Evolutionary conservation across 1,140 invertebrate genomes (phyloP).

Genomic region (Brachionus paranguensis): DNA sequence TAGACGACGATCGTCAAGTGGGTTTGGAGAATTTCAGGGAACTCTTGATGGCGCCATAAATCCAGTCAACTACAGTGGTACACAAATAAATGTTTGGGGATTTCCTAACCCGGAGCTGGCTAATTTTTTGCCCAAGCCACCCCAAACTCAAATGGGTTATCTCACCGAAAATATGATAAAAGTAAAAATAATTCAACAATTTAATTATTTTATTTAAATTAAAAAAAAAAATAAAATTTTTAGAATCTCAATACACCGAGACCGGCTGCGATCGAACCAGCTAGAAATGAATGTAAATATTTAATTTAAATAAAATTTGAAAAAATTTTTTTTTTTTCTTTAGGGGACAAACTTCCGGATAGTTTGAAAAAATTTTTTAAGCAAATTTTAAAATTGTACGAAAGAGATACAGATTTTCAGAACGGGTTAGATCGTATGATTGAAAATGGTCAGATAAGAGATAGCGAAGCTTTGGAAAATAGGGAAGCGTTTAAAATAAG

Average conservation of each 20-base stretch:
- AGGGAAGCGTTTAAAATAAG: conserved; percentile 3
- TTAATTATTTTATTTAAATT: too few species aligned
- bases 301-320: not conserved
- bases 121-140: not conserved
- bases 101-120: conserved; percentile 42
- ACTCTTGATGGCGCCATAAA: conserved; percentile 50
- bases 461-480: not conserved
- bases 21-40: conserved; percentile 25
- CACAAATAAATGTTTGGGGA: conserved; percentile 57
- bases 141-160: conserved; percentile 49
- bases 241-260: conserved; percentile 30
- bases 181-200: conserved; percentile 41
- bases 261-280: not conserved
- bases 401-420: conserved; percentile 20
- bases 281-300: conserved; percentile 10
- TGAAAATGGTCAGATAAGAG: conserved; percentile 19
- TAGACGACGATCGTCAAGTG: not conserved
- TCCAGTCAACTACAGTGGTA: conserved; percentile 54
- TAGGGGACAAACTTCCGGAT: not conserved
- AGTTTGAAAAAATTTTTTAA: conserved; percentile 39
- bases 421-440: not conserved
- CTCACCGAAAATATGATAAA: conserved; percentile 52
- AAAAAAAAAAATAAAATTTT: not conserved
- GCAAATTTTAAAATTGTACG: conserved; percentile 28
- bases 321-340: not conserved